A percentile compares a stretch with the other conserved stretches of the same genome.
These are phyloP conservation scores for Megalops cyprinoides DNA, from an alignment of 2,797 vertebrate genomes.

Conservation along the genomic window DNA sequence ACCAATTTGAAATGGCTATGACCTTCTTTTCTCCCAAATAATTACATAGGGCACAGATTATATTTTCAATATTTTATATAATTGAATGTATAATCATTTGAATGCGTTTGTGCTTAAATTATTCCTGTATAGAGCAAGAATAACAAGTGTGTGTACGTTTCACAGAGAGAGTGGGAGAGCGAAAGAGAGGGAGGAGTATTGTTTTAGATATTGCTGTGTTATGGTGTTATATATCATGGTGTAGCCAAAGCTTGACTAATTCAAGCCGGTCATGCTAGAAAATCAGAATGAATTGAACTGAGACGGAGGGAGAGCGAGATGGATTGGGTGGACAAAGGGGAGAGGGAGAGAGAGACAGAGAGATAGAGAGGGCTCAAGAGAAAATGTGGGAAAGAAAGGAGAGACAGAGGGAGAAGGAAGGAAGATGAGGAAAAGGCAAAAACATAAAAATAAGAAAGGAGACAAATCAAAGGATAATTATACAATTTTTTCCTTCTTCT, in stretches of 20 bases:
- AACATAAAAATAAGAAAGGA: background rate
- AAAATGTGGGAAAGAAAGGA: background rate
- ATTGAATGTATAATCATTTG: conserved; percentile 3
- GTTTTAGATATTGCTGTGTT: conserved; percentile 5
- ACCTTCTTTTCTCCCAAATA: conserved; percentile 12
- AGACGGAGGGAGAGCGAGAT: conserved; percentile 2
- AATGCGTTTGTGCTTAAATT: conserved; percentile 6
- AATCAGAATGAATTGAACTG: conserved; percentile 27
- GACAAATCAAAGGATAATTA: too few relatives aligned
- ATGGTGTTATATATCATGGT: conserved; percentile 1
- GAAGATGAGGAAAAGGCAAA: background rate
- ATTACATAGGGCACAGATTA: conserved; percentile 18
- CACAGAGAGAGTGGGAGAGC: background rate
- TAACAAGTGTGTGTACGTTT: conserved; percentile 25
- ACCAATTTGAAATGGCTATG: conserved; percentile 19
- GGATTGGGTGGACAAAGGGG: background rate
- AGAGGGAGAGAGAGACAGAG: background rate
- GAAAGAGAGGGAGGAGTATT: background rate
- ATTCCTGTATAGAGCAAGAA: conserved; percentile 13
- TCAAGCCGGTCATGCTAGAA: conserved; percentile 17
- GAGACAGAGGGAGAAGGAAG: background rate
- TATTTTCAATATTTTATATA: conserved; percentile 24
- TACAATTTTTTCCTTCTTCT: too few relatives aligned
- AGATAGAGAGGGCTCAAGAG: background rate
- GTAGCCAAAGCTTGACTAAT: conserved; percentile 23